Evolutionary conservation across 2,797 vertebrate genomes (phyloP), one percentile per base, ranked within the genome.

Genomic region (Chanos chanos): DNA sequence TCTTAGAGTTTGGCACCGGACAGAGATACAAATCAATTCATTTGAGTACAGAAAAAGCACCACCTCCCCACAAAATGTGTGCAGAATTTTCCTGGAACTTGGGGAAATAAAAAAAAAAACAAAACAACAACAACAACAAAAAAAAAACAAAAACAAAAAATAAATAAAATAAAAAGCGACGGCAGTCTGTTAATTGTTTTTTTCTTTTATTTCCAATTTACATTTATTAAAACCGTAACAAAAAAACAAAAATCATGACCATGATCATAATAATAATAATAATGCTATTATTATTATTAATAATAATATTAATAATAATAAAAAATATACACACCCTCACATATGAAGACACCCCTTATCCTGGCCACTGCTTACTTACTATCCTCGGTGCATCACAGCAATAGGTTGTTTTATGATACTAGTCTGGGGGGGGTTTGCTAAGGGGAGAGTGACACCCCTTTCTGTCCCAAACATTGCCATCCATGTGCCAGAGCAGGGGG

Each of bases 141-240:
- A 12, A 40, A 39, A 33, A 21, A 48, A n/a, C 21, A 31, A 52
- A 40, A 33, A 27, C 1, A 41, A 9, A 13, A 13, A 58, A 15
- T 13, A 5, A 15, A 13, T 15, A 7, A 37, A 64, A 9, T 4
- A 27, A 19, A 84, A 83, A 72, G 65, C 66, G 63, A 80, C 67
- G 77, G 81, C 79, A 80, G 71, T 70, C 75, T 79, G 68, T 81
- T 74, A 74, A 73, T 82, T 85, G 75, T 77, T 84, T 86, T 81
- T 80, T 83, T 81, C 72, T 83, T 85, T 89, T 87, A 89, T 89
- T 89, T 87, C 82, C 83, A 85, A 88, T 88, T 88, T 86, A 86
- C 87, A 89, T 87, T 84, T 83, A 89, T 83, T 85, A 86, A 89
- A 86, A 84, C 60, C 72, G 78, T 85, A 85, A 88, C 86, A 88